phyloP scores from a whole-genome alignment of 2,797 vertebrate species.

The Okamejei kenojei region DNA sequence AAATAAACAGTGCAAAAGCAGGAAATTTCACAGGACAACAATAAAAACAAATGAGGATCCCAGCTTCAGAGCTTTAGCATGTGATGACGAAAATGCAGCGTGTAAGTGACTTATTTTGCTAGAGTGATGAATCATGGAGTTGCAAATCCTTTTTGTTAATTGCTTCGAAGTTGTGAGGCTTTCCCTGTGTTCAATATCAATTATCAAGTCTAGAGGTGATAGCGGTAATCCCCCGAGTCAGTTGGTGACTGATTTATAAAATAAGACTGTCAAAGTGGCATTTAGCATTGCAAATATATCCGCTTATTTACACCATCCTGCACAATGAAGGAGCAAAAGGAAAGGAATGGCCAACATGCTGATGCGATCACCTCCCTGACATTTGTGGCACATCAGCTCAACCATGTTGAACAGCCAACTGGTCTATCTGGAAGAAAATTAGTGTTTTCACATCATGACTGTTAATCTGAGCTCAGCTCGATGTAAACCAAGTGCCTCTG shows the following conservation, averaged over 20 bases:
- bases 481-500: constrained; percentile 13
- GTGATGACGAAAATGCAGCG: constrained; percentile 62
- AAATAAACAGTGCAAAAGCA: constrained; percentile 63
- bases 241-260: constrained; percentile 67
- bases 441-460: background rate
- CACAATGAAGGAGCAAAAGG: constrained; percentile 63
- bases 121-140: constrained; percentile 90
- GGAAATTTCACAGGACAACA: constrained; percentile 68
- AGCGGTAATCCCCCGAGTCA: constrained; percentile 76
- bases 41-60: constrained; percentile 63
- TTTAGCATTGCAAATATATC: constrained; percentile 77
- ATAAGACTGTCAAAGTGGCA: constrained; percentile 79
- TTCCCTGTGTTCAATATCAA: constrained; percentile 97
- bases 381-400: constrained; percentile 56
- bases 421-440: background rate
- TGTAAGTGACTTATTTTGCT: constrained; percentile 87
- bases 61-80: constrained; percentile 54
- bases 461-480: background rate
- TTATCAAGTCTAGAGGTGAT: constrained; percentile 92
- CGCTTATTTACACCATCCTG: constrained; percentile 74
- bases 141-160: constrained; percentile 98
- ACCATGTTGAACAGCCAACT: background rate
- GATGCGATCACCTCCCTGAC: constrained; percentile 62
- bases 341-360: constrained; percentile 59
- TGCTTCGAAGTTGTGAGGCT: constrained; percentile 93